Evolutionary conservation across 1,140 invertebrate genomes (phyloP), one percentile per base, ranked within the genome.

Genomic region (Saccostrea glomerata): DNA sequence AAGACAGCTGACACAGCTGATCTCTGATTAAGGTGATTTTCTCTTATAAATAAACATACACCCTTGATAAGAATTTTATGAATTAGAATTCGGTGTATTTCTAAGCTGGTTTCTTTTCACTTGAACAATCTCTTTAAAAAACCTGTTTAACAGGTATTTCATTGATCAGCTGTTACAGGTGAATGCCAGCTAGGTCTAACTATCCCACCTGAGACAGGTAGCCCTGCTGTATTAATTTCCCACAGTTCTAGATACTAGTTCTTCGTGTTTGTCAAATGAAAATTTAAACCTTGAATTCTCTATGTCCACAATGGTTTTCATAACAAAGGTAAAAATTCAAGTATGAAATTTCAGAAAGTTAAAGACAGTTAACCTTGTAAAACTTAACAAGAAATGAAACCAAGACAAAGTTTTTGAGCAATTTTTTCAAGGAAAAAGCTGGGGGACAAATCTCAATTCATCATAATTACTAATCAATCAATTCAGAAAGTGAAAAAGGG

Each of bases 221-320:
- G 15, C n/a, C 70, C 70, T 73, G 70, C 7, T 73, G 70, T 73
- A 23, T 23, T 73, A n/a, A n/a, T n/a, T n/a, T 73, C 70, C 70
- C 70, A 73, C 70, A 30, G 23, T 73, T 73, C 23, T 60, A 15
- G 5, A 60, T 20, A 60, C 20, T 15, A 60, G n/a, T n/a, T n/a
- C n/a, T n/a, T n/a, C n/a, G n/a, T n/a, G n/a, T 15, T 4, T 17
- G 58, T 60, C 58, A 2, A 47, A 47, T 47, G 6, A 47, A 47
- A 47, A 47, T 2, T 47, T 47, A 47, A 3, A 47, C 6, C 2
- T 6, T 6, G 2, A 47, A 6, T 47, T 47, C 40, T 3, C 40
- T 47, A 47, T 6, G 6, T 3, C 40, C 40, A 3, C 2, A 47
- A 47, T 6, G 2, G 40, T 47, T 3, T 47, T 47, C 6, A 47